phyloP scores from a whole-genome alignment of 2,113 vertebrate genomes.

The Cyanocitta stelleri region DNA sequence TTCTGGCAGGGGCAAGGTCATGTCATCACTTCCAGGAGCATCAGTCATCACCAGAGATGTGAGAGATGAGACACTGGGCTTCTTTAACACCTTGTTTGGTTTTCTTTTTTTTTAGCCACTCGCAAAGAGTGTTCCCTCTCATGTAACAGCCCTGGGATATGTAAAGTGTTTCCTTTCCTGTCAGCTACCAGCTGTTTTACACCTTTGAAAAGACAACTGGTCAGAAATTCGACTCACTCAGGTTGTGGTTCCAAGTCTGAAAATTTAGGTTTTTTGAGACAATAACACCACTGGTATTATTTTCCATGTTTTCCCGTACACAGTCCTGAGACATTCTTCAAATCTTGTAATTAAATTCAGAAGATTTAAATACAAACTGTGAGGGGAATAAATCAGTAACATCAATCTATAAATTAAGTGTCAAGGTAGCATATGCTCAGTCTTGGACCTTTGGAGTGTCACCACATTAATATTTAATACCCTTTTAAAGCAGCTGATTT shows the following conservation, averaged over 20 bases:
- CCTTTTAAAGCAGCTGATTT: constrained; percentile 27
- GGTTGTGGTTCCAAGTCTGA: neutral
- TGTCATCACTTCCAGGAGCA: neutral
- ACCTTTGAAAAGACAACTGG: neutral
- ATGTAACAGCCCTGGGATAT: neutral
- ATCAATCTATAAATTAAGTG: constrained; percentile 22
- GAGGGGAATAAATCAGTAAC: neutral
- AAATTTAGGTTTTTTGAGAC: neutral
- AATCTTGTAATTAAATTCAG: constrained; percentile 7
- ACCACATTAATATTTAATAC: constrained; percentile 17
- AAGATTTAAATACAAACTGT: neutral
- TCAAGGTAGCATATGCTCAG: neutral
- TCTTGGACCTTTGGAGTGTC: neutral
- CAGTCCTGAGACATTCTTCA: neutral
- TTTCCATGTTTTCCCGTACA: neutral
- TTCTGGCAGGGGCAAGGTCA: neutral
- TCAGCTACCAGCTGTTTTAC: neutral
- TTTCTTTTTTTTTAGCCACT: neutral
- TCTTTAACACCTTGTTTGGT: neutral
- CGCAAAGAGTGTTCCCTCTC: neutral
- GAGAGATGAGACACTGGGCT: neutral
- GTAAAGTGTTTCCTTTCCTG: neutral
- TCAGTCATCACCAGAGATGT: neutral
- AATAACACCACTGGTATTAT: neutral
- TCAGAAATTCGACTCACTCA: neutral